A percentile compares a stretch with the other conserved stretches of the same genome.
phyloP scores from a whole-genome alignment of 2,797 vertebrate species.

The Pangasius djambal region DNA sequence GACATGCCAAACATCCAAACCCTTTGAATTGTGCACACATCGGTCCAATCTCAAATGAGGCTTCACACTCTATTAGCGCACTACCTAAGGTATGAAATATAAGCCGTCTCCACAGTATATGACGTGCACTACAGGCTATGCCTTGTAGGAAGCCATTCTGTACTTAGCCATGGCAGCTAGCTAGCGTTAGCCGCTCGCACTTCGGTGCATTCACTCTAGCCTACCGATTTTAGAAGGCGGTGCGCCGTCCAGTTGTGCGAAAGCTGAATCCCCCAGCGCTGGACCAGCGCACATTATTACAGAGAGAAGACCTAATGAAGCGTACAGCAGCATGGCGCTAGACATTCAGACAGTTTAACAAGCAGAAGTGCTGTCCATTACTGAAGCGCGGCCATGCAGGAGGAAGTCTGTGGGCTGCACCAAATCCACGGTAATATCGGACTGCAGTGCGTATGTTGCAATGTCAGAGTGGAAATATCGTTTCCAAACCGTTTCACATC shows the following conservation, averaged over 20 bases:
- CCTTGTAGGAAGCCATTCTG: not conserved
- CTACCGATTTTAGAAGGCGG: slow-evolving; percentile 80
- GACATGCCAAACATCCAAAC: not conserved
- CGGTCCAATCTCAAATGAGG: not conserved
- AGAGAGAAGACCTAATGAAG: not conserved
- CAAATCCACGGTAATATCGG: not conserved
- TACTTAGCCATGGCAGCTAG: not conserved
- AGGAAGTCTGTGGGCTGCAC: not conserved
- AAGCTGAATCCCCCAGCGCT: slow-evolving; percentile 59
- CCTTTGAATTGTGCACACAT: not conserved
- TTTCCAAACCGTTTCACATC: slow-evolving; percentile 6
- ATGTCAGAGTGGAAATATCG: not conserved
- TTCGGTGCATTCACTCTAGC: not conserved
- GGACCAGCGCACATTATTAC: not conserved
- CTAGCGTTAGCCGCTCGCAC: not conserved
- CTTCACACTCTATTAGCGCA: not conserved
- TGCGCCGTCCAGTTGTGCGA: slow-evolving; percentile 69
- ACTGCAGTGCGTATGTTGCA: not conserved
- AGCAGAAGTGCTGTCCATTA: not conserved
- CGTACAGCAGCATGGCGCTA: not conserved
- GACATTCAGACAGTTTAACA: not conserved
- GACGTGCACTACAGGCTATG: not conserved
- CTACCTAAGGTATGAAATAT: not conserved
- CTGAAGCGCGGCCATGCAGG: not conserved
- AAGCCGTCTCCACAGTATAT: not conserved